These are phyloP conservation scores for Pachycephala philippinensis DNA, from an alignment of 2,113 vertebrate species.

Conservation along the genomic window DNA sequence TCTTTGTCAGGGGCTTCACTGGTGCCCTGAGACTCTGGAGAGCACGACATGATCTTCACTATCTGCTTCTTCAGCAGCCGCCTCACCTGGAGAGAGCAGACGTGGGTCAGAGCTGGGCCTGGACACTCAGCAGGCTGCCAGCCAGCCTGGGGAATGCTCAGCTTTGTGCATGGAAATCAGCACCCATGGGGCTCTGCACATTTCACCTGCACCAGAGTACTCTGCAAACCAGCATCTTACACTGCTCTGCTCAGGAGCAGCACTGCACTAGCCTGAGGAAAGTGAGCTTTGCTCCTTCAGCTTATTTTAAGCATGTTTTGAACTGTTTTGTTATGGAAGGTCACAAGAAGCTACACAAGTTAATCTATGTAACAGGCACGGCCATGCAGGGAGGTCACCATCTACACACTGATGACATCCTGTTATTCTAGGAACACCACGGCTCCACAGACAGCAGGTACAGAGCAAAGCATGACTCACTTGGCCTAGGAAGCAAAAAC, in stretches of 20 bases:
- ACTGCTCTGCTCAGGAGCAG: not conserved
- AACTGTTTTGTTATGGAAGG: not conserved
- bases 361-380: not conserved
- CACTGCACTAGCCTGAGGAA: not conserved
- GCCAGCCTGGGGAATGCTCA: not conserved
- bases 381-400: not conserved
- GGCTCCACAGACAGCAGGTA: not conserved
- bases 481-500: not conserved
- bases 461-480: not conserved
- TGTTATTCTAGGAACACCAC: not conserved
- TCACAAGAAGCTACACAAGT: not conserved
- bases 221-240: not conserved
- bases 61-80: constrained; percentile 90
- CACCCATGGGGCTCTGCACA: not conserved
- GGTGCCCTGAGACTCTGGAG: constrained; percentile 73
- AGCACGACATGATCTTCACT: constrained; percentile 84
- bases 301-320: not conserved
- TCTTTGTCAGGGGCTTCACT: constrained; percentile 62
- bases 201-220: not conserved
- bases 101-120: not conserved
- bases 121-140: not conserved
- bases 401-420: not conserved
- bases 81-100: constrained; percentile 74
- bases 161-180: not conserved
- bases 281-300: not conserved